Evolutionary conservation across 2,888 invertebrate genomes (phyloP).

Genomic region (Helleia helle): DNA sequence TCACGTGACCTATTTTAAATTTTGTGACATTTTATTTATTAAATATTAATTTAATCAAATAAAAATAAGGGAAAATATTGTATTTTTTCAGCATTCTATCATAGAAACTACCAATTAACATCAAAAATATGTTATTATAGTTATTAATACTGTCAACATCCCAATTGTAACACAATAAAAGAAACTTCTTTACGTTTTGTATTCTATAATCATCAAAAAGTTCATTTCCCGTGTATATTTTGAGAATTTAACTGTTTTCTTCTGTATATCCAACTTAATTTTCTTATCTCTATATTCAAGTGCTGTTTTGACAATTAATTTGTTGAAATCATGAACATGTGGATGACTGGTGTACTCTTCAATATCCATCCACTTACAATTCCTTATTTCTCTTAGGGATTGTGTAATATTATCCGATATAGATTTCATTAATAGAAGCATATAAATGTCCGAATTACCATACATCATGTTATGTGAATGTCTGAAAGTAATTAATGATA

Average conservation of each 20-base stretch:
- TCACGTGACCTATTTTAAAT: no score
- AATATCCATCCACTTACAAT: conserved; percentile 87
- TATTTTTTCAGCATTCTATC: no score
- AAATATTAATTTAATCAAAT: no score
- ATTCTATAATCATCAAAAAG: conserved; percentile 40
- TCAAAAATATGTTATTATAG: no score
- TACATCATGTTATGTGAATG: conserved; percentile 86
- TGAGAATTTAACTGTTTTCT: conserved; percentile 57
- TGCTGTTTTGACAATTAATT: conserved; percentile 76
- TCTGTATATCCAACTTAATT: conserved; percentile 73
- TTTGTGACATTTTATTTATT: no score
- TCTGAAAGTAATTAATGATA: conserved; percentile 82
- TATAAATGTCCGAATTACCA: conserved; percentile 90
- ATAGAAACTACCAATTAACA: no score
- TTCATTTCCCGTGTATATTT: conserved; percentile 43
- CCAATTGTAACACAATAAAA: no score
- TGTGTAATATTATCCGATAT: conserved; percentile 74
- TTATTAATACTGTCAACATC: no score
- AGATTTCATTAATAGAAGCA: conserved; percentile 83
- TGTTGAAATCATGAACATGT: conserved; percentile 81
- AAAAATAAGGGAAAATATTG: no score
- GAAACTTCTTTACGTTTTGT: no score
- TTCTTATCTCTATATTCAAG: conserved; percentile 75
- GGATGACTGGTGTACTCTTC: conserved; percentile 80
- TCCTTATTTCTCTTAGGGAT: conserved; percentile 83